These are phyloP conservation scores for Leptestheria dahalacensis DNA, from an alignment of 1,140 invertebrate genomes.

Conservation along the genomic window DNA sequence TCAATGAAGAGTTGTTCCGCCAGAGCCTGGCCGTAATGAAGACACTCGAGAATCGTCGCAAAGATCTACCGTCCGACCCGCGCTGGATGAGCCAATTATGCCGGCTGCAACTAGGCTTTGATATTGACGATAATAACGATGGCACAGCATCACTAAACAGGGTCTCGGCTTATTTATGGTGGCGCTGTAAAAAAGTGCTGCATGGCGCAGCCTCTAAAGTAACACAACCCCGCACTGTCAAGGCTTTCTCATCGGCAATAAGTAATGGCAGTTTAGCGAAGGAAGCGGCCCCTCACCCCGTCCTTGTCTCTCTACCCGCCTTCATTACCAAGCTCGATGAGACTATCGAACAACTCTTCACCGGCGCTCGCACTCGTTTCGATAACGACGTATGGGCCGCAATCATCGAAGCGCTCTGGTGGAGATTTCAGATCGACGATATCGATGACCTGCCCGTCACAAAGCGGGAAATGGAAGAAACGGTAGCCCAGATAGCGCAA, in stretches of 20 bases:
- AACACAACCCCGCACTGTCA: background rate
- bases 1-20: background rate
- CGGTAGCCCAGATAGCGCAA: background rate
- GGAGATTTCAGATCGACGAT: conserved; percentile 8
- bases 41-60: background rate
- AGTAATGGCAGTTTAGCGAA: background rate
- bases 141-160: background rate
- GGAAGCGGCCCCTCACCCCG: conserved; percentile 4
- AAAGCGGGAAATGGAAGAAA: background rate
- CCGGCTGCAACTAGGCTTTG: background rate
- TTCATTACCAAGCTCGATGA: background rate
- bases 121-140: background rate
- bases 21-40: background rate
- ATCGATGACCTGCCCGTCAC: background rate
- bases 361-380: background rate
- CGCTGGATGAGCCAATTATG: conserved; percentile 1
- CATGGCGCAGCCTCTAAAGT: background rate
- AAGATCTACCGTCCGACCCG: background rate
- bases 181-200: background rate
- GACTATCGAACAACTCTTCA: background rate
- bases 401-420: conserved; percentile 3
- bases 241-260: background rate
- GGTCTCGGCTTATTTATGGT: background rate
- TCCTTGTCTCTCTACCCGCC: background rate
- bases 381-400: conserved; percentile 5